Evolutionary conservation across 2,797 vertebrate species (phyloP), one percentile per base, ranked within the genome.

Genomic region (Dicrostonyx torquatus): DNA sequence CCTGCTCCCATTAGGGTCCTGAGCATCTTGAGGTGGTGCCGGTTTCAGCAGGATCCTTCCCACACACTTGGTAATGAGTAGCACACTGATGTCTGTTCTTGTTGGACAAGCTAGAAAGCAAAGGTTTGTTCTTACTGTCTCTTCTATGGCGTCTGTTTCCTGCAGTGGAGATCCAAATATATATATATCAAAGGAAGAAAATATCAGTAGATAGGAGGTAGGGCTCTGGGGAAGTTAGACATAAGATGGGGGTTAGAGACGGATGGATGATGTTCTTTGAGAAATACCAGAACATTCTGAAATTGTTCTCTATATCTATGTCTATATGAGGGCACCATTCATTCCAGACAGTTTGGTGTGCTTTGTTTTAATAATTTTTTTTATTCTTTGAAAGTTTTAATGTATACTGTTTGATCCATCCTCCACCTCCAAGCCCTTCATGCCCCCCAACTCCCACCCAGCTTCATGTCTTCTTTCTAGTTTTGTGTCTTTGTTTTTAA

Each of bases 1-100:
- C 89, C 96, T 95, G 96, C 96, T 95, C 91, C 98, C 89, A 76
- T 97, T 97, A 97, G 89, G 12, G 55, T 96, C 97, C 94, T 96
- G 96, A 94, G 94, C 97, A 97, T 89, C 87, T 97, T 68, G 79
- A 89, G 85, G 94, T 80, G 37, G 55, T 95, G 93, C 91, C 0
- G 84, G 50, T 7, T 87, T 89, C 93, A 45, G 31, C 45, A 22
- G 72, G 72, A 78, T 10, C 94, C 86, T 94, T 95, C 82, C 76
- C 45, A 3, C 89, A 93, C 92, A 22, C 89, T 95, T 95, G 43
- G 37, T 97, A 62, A 92, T 90, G 48, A 70, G 87, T 89, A 93
- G 18, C 93, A 87, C 94, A 68, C 95, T 79, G 94, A 93, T 31
- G 29, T 45, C 76, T 83, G 55, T 91, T 26, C 95, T 96, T 90